Evolutionary conservation across 2,797 vertebrate species (phyloP).

Genomic region (Sciurus carolinensis): DNA sequence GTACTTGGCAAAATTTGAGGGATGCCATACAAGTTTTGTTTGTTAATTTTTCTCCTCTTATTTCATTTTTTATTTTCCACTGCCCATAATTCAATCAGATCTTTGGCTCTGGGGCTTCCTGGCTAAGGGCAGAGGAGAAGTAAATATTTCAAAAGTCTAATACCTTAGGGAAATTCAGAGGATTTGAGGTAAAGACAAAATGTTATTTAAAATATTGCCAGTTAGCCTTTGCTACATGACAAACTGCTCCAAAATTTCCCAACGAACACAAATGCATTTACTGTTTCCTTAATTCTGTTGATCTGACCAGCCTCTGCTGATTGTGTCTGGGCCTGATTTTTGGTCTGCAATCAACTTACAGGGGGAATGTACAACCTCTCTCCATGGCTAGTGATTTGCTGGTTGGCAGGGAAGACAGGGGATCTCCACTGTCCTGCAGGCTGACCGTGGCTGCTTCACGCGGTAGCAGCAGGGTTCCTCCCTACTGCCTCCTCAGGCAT

Average conservation of each 20-base stretch:
- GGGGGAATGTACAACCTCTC: background rate
- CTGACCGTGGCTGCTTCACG: background rate
- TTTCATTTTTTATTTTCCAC: background rate
- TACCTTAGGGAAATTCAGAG: slow-evolving; percentile 49
- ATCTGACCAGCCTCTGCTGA: background rate
- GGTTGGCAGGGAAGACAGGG: too few relatives aligned
- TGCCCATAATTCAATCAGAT: slow-evolving; percentile 10
- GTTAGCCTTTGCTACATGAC: slow-evolving; percentile 26
- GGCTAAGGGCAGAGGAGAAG: background rate
- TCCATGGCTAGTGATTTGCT: background rate
- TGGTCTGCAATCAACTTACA: background rate
- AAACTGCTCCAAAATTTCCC: background rate
- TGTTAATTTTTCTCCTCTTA: background rate
- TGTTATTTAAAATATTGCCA: slow-evolving; percentile 21
- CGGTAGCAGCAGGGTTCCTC: background rate
- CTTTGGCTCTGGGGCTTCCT: background rate
- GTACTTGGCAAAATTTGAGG: background rate
- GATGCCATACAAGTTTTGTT: background rate
- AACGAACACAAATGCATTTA: background rate
- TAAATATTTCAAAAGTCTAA: slow-evolving; percentile 35
- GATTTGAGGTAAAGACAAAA: background rate
- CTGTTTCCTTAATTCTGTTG: background rate
- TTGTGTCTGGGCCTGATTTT: background rate
- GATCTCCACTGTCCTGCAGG: background rate
- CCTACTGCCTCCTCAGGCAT: fast-evolving